These are phyloP conservation scores for Ophiothrix spiculata DNA, from an alignment of 35 echinoderm and acorn worm genomes.

Conservation along the genomic window DNA sequence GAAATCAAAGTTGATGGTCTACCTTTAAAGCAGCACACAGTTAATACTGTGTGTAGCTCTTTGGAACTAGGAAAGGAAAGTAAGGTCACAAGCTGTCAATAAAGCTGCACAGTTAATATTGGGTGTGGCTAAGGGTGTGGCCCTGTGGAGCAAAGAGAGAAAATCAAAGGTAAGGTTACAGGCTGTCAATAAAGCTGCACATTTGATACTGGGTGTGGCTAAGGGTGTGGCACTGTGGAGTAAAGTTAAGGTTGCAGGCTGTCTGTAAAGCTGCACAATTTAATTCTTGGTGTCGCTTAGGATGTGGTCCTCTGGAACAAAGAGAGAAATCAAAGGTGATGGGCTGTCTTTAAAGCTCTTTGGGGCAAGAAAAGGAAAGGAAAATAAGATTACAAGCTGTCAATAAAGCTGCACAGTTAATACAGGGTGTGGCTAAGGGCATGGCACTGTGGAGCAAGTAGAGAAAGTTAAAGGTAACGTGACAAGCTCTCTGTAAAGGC, in stretches of 20 bases:
- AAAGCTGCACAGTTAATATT: constrained; percentile 90
- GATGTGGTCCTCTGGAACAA: constrained; percentile 84
- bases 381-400: no score
- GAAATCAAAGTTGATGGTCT: no score
- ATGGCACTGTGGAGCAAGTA: constrained; percentile 89
- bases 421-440: constrained; percentile 70
- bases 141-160: constrained; percentile 89
- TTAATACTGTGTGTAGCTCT: no score
- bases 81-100: constrained; percentile 89
- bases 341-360: no score
- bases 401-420: constrained; percentile 91
- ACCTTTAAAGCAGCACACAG: no score
- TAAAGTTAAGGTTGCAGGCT: no score
- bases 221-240: no score
- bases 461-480: constrained; percentile 89
- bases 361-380: no score
- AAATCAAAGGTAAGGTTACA: constrained; percentile 97
- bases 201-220: constrained; percentile 75
- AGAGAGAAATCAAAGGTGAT: constrained; percentile 81
- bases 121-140: constrained; percentile 68
- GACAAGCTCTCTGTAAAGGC: constrained; percentile 88
- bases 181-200: constrained; percentile 89
- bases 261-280: no score
- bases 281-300: no score
- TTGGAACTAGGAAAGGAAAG: no score